Evolutionary conservation across 2,888 invertebrate species (phyloP), one percentile per base, ranked within the genome.

Genomic region (Euspilapteryx auroguttella): DNA sequence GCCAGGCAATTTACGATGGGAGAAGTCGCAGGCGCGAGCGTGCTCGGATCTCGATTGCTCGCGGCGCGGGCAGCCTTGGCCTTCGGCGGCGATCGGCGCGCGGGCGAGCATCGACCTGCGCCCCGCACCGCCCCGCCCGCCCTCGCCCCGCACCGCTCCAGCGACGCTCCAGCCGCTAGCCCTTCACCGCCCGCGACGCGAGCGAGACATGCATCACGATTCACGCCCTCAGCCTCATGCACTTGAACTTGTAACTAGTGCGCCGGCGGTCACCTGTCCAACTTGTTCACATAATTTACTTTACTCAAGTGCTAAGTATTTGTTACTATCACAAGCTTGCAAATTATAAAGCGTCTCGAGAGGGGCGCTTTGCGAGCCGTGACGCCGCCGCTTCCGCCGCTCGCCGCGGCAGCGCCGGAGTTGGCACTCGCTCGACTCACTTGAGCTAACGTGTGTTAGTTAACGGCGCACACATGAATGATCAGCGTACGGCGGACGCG

Each of bases 391-490:
- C 40, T 37, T 5, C 17, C 17, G 17, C 17, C 17, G 17, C 17
- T 17, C 17, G 17, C 8, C n/a, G n/a, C n/a, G n/a, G n/a, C n/a
- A n/a, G n/a, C n/a, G n/a, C n/a, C 11, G 5, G 8, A 24, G 14
- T 24, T 12, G 12, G 56, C 46, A 47, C 51, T 52, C 48, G 47
- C 51, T 49, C 53, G n/a, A n/a, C n/a, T n/a, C n/a, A n/a, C n/a
- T 59, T 54, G 62, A 63, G 55, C 59, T 61, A 61, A 63, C 62
- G 55, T 58, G 59, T 58, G 56, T 59, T 61, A n/a, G n/a, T n/a
- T n/a, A n/a, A n/a, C n/a, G n/a, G n/a, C 47, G 49, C 58, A 57
- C 68, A 65, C 59, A 68, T 71, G 69, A 75, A 75, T 73, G 71
- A 64, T 56, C 28, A n/a, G 49, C 52, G 49, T 50, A 51, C 47